Evolutionary conservation across 2,797 vertebrate species (phyloP).

Genomic region (Podarcis siculus): DNA sequence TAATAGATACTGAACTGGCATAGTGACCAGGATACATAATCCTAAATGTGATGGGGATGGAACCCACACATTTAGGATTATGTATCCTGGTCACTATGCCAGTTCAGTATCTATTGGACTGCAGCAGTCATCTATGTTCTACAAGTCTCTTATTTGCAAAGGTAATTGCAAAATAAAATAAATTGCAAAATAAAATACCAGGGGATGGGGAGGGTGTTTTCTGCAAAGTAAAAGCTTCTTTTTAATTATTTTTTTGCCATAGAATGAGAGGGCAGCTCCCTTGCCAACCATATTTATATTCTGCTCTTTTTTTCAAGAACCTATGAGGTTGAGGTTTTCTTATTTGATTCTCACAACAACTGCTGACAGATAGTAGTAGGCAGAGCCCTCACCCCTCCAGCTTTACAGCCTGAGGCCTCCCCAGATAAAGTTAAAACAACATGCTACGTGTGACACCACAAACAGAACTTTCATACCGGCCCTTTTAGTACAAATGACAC

Average conservation of each 20-base stretch:
- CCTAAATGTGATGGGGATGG: not conserved
- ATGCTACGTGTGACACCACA: not conserved
- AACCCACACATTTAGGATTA: not conserved
- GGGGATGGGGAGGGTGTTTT: not conserved
- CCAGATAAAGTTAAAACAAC: not conserved
- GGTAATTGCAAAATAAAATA: not conserved
- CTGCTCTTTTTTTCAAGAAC: not conserved
- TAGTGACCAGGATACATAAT: not conserved
- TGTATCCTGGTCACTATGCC: no score
- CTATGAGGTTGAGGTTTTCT: not conserved
- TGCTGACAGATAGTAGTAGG: not conserved
- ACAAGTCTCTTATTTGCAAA: not conserved
- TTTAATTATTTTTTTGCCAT: not conserved
- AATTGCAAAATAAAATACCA: not conserved
- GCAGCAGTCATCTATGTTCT: no score
- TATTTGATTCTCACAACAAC: not conserved
- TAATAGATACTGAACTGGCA: not conserved
- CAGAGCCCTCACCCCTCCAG: not conserved
- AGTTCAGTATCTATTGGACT: no score
- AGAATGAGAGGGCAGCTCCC: not conserved
- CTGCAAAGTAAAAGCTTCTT: not conserved
- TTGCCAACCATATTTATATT: not conserved
- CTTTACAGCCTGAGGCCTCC: not conserved
- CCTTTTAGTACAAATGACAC: no score
- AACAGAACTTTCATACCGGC: no score